Evolutionary conservation across 1,140 invertebrate genomes (phyloP).

Genomic region (Dolichoris vasculosae): DNA sequence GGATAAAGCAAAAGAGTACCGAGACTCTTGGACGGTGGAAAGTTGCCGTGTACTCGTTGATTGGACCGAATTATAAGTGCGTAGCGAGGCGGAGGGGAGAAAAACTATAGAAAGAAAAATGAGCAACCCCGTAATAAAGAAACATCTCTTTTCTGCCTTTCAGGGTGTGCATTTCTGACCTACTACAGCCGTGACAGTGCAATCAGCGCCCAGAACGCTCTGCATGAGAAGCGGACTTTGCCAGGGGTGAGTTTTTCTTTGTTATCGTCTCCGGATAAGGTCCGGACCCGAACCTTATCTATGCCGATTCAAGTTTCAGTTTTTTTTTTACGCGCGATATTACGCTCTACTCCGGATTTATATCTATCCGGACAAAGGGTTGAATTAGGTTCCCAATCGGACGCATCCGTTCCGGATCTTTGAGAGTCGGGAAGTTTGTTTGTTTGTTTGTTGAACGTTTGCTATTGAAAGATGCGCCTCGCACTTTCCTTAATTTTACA

Average conservation of each 20-base stretch:
- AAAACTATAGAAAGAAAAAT: conserved; percentile 16
- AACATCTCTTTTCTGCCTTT: conserved; percentile 71
- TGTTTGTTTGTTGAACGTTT: too few species aligned
- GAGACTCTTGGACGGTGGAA: too few species aligned
- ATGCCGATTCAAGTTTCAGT: conserved; percentile 42
- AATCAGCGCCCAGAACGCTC: conserved; percentile 90
- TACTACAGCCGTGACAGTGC: conserved; percentile 96
- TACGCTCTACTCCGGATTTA: too few species aligned
- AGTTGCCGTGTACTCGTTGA: conserved; percentile 1
- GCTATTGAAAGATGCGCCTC: too few species aligned
- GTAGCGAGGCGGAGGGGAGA: not conserved
- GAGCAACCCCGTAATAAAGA: conserved; percentile 37
- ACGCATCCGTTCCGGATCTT: too few species aligned
- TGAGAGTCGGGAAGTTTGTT: too few species aligned
- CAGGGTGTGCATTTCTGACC: conserved; percentile 97
- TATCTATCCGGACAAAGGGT: too few species aligned
- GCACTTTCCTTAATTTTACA: too few species aligned
- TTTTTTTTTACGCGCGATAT: too few species aligned
- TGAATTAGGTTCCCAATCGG: too few species aligned
- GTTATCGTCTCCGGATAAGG: conserved; percentile 8
- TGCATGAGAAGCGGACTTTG: conserved; percentile 97
- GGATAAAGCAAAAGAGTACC: not conserved
- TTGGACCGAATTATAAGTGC: conserved; percentile 1
- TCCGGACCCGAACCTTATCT: conserved; percentile 41
- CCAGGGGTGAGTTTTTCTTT: conserved; percentile 89